These are phyloP conservation scores for Napeogenes inachia DNA, from an alignment of 2,888 invertebrate species.

Conservation along the genomic window DNA sequence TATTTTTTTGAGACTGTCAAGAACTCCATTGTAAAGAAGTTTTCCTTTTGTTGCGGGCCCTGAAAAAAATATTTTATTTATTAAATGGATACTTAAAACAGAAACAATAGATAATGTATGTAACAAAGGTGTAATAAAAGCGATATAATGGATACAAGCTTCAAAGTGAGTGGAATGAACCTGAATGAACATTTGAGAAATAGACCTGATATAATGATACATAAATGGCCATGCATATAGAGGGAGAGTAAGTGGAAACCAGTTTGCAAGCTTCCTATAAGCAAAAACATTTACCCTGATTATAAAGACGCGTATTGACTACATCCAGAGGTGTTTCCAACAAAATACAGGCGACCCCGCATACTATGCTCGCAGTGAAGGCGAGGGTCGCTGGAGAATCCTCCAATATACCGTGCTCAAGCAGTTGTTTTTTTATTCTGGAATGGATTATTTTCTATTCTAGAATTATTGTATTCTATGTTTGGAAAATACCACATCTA, in stretches of 20 bases:
- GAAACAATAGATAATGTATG: too few relatives aligned
- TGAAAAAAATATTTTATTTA: slow-evolving; percentile 42
- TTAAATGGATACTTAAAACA: neutral
- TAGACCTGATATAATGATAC: too few relatives aligned
- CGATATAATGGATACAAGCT: too few relatives aligned
- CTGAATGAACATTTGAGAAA: too few relatives aligned
- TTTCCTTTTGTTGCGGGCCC: slow-evolving; percentile 80
- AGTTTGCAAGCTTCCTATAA: neutral
- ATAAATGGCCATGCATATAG: too few relatives aligned
- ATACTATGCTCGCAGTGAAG: slow-evolving; percentile 84
- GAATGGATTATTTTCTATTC: slow-evolving; percentile 34
- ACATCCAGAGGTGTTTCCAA: slow-evolving; percentile 93
- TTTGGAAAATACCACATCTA: too few relatives aligned
- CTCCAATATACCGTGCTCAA: slow-evolving; percentile 53
- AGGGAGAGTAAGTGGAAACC: neutral
- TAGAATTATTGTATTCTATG: slow-evolving; percentile 5
- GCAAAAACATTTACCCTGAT: slow-evolving; percentile 81
- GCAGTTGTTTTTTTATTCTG: slow-evolving; percentile 60
- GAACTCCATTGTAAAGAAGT: slow-evolving; percentile 82
- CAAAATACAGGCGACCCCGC: slow-evolving; percentile 84
- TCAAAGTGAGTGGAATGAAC: too few relatives aligned
- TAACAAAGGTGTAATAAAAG: too few relatives aligned
- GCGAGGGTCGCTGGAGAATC: slow-evolving; percentile 80
- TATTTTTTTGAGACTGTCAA: slow-evolving; percentile 88
- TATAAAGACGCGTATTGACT: slow-evolving; percentile 89